phyloP scores from a whole-genome alignment of 2,113 vertebrate species.

The Noturus placidus region DNA sequence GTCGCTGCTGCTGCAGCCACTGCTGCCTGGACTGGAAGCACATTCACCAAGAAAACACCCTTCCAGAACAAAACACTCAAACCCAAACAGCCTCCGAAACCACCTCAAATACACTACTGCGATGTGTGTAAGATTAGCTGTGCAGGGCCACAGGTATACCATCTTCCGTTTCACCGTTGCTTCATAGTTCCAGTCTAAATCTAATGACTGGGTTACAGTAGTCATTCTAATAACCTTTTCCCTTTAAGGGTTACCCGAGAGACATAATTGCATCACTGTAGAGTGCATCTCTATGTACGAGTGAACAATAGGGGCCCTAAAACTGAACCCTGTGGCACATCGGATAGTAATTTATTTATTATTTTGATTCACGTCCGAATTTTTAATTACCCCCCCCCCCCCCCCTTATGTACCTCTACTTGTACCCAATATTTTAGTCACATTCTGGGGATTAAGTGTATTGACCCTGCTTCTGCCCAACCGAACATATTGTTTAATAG shows the following conservation, averaged over 20 bases:
- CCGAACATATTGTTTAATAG: background rate
- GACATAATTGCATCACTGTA: no score
- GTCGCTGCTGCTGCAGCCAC: constrained; percentile 88
- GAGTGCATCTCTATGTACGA: background rate
- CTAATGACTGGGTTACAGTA: background rate
- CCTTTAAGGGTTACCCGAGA: background rate
- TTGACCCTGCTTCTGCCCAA: background rate
- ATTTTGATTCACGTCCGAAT: no score
- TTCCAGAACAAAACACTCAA: constrained; percentile 96
- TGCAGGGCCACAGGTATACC: constrained; percentile 91
- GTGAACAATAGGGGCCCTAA: background rate
- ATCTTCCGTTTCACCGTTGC: background rate
- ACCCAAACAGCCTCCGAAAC: constrained; percentile 95
- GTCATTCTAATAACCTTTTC: background rate
- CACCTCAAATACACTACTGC: constrained; percentile 98
- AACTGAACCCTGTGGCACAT: background rate
- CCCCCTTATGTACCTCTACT: background rate
- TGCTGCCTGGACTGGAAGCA: constrained; percentile 92
- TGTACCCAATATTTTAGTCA: background rate
- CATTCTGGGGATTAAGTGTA: background rate
- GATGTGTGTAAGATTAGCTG: constrained; percentile 99
- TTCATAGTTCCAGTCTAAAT: background rate
- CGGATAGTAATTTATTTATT: rapidly evolving
- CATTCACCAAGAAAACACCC: constrained; percentile 93
- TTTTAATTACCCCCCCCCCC: no score